These are phyloP conservation scores for Athripsodes cinereus DNA, from an alignment of 2,888 invertebrate species.

Conservation along the genomic window DNA sequence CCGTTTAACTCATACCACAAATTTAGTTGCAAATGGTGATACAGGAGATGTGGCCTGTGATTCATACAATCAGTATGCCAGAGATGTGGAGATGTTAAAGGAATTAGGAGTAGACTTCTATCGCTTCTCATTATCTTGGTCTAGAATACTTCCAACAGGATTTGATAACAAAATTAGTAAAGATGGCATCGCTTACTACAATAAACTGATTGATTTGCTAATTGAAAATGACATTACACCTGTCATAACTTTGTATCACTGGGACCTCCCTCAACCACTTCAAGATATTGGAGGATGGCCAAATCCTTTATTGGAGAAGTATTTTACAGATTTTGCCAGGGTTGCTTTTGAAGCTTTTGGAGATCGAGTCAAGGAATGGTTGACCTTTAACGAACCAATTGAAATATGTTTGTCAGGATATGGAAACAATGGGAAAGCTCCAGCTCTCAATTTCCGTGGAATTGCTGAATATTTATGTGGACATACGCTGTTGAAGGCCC, in stretches of 20 bases:
- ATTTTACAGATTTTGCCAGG: conserved; percentile 36
- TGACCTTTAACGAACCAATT: conserved; percentile 44
- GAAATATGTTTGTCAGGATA: conserved; percentile 34
- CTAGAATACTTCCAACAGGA: conserved; percentile 50
- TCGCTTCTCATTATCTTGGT: conserved; percentile 48
- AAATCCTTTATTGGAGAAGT: conserved; percentile 33
- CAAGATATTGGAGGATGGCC: conserved; percentile 41
- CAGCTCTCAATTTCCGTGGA: conserved; percentile 33
- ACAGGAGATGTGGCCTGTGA: conserved; percentile 54
- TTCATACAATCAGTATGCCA: conserved; percentile 50
- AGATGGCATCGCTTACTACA: conserved; percentile 49
- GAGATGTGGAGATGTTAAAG: conserved; percentile 34
- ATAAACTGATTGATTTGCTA: conserved; percentile 46
- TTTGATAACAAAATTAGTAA: conserved; percentile 43
- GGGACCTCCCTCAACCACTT: conserved; percentile 38
- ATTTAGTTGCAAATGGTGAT: conserved; percentile 29
- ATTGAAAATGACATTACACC: conserved; percentile 49
- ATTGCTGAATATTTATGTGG: conserved; percentile 38
- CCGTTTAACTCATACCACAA: conserved; percentile 29
- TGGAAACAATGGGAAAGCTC: conserved; percentile 30
- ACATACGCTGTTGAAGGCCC: conserved; percentile 41
- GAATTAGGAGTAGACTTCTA: conserved; percentile 37
- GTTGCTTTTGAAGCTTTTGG: conserved; percentile 34
- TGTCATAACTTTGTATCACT: conserved; percentile 41
- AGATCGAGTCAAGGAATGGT: conserved; percentile 41